These are phyloP conservation scores for Lophochroa leadbeateri DNA, from an alignment of 2,113 vertebrate species.

Conservation along the genomic window DNA sequence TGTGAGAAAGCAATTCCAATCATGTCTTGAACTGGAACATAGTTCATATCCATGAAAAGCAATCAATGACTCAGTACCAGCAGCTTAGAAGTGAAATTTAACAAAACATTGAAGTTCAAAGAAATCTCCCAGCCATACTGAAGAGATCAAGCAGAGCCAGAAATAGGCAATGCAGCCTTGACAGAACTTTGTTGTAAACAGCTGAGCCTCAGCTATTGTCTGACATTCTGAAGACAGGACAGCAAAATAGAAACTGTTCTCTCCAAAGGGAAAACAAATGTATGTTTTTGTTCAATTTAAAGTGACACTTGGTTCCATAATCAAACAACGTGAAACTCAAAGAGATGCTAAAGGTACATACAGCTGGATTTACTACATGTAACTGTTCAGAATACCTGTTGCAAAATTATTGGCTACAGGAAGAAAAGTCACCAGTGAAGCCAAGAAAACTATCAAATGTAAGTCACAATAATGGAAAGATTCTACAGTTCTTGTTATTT, in stretches of 20 bases:
- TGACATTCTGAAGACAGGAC: background rate
- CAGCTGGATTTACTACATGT: background rate
- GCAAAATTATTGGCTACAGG: background rate
- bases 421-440: background rate
- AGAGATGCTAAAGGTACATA: background rate
- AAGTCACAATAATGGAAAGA: background rate
- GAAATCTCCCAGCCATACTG: background rate
- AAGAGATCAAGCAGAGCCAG: slow-evolving; percentile 20
- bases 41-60: slow-evolving; percentile 39
- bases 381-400: background rate
- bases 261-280: background rate
- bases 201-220: background rate
- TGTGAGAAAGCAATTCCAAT: slow-evolving; percentile 34
- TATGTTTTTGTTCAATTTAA: background rate
- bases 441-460: background rate
- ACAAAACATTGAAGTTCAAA: slow-evolving; percentile 31
- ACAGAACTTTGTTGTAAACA: background rate
- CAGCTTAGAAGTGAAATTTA: slow-evolving; percentile 18
- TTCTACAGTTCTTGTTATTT: background rate
- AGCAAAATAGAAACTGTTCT: background rate
- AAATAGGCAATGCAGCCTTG: slow-evolving; percentile 1
- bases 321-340: background rate
- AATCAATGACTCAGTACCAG: slow-evolving; percentile 7
- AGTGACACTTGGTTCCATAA: background rate
- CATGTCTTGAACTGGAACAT: background rate